Conservation (phyloP, 2,888 invertebrate species). For the Drosophila kokeensis region DNA sequence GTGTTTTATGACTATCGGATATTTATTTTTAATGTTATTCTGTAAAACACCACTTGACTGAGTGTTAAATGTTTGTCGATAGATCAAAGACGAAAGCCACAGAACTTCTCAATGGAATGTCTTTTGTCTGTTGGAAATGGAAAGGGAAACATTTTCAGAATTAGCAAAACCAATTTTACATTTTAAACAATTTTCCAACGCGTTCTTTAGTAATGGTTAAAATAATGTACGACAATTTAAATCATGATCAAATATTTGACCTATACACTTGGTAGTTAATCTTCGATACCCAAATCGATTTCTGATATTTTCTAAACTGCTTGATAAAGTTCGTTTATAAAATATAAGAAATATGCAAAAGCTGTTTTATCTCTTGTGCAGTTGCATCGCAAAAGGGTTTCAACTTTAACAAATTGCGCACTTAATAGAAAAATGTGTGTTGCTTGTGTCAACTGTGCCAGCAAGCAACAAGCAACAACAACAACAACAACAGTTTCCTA, state of each 20-base stretch:
- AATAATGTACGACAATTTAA: rapidly evolving
- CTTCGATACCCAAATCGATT: neutral
- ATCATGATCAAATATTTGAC: neutral
- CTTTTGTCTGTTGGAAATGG: neutral
- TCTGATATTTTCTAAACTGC: neutral
- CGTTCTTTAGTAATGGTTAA: neutral
- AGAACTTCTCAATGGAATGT: neutral
- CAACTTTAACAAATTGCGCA: neutral
- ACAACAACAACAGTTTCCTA: constrained; percentile 18
- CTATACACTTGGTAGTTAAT: neutral
- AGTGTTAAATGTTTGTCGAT: neutral
- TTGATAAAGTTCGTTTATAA: neutral
- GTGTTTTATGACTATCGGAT: neutral
- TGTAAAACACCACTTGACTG: neutral
- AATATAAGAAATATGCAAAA: neutral
- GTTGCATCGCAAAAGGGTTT: neutral
- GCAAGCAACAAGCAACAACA: neutral
- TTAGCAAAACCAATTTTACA: neutral
- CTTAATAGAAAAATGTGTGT: neutral
- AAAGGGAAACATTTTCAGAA: neutral
- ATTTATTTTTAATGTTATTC: no score
- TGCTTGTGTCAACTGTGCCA: neutral
- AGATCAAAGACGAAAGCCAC: no score
- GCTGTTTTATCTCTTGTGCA: neutral
- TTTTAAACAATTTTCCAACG: neutral